Evolutionary conservation across 2,888 invertebrate species (phyloP), one percentile per base, ranked within the genome.

Genomic region (Gastrophysa polygoni): DNA sequence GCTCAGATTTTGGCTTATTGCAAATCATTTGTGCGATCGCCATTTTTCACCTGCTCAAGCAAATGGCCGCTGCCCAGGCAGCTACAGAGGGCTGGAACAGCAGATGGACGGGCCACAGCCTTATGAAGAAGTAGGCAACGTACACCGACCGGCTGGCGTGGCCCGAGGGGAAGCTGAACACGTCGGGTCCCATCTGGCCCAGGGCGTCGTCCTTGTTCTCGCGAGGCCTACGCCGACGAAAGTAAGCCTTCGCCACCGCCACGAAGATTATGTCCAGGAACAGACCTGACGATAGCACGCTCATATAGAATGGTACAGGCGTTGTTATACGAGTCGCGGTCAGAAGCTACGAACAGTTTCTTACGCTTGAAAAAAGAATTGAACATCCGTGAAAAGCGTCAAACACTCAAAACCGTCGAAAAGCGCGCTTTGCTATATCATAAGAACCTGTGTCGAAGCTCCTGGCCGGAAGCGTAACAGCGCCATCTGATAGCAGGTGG

Each of bases 141-240:
- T 92, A 87, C 3, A 90, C 86, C 0, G 94, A 89, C 70, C 98
- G 83, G 21, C 96, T 95, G 0, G 95, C 89, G 80, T 98, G 98
- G 0, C 97, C 97, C 0, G 97, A 98, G 10, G 98, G 98, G 79
- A 98, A 98, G 50, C 91, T 89, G 79, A 90, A 98, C 74, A 94
- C 91, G 80, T 96, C 96, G 0, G 95, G 91, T 0, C 94, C 92
- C 17, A 93, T 82, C 32, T 86, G 78, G 14, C 78, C 86, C 63
- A 90, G 81, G 68, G 90, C 85, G 77, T 93, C 91, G 69, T 87
- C 87, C 63, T 83, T 82, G 14, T 82, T 79, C 18, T 85, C 84
- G 0, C 83, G 75, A 0, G 96, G 96, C 28, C 97, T 85, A 70
- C 90, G 85, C 74, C 97, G 84, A 65, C 95, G 85, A 5, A 90